Percentiles rank a stretch among this genome's conserved stretches.
phyloP scores from a whole-genome alignment of 1,140 invertebrate genomes.

The Arion vulgaris region DNA sequence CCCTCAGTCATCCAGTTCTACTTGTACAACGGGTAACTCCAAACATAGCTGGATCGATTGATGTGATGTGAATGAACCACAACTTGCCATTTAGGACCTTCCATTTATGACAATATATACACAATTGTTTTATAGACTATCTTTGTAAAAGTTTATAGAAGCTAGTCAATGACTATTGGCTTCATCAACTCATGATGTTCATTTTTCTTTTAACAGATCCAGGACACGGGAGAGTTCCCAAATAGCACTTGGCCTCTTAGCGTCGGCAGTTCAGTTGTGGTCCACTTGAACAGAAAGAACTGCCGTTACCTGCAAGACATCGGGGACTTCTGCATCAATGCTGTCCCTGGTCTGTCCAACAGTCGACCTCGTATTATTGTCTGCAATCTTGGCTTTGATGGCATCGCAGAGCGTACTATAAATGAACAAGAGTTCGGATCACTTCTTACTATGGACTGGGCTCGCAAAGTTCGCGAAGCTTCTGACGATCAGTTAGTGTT shows the following conservation, averaged over 20 bases:
- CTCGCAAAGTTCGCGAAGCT: neutral
- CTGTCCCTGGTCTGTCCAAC: neutral
- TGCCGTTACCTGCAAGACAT: conserved; percentile 22
- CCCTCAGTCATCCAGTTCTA: too few species aligned
- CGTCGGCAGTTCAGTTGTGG: conserved; percentile 37
- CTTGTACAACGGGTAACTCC: too few species aligned
- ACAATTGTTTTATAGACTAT: too few species aligned
- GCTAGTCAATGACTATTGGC: too few species aligned
- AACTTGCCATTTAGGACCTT: too few species aligned
- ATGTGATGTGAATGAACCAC: too few species aligned
- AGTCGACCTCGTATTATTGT: conserved; percentile 1
- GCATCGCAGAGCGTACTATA: conserved; percentile 28
- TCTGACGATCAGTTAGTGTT: conserved; percentile 35
- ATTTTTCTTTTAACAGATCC: neutral
- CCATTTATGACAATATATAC: too few species aligned
- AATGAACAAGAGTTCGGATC: conserved; percentile 21
- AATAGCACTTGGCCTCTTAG: conserved; percentile 37
- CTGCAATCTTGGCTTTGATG: conserved; percentile 13
- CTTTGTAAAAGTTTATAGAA: too few species aligned
- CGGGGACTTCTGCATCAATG: conserved; percentile 42
- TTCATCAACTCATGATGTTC: neutral
- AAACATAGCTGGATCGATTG: too few species aligned
- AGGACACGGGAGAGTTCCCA: conserved; percentile 4
- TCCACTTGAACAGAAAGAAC: conserved; percentile 32
- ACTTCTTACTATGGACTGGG: conserved; percentile 43